Evolutionary conservation across 2,888 invertebrate genomes (phyloP), one percentile per base, ranked within the genome.

Genomic region (Tridacna gigas): DNA sequence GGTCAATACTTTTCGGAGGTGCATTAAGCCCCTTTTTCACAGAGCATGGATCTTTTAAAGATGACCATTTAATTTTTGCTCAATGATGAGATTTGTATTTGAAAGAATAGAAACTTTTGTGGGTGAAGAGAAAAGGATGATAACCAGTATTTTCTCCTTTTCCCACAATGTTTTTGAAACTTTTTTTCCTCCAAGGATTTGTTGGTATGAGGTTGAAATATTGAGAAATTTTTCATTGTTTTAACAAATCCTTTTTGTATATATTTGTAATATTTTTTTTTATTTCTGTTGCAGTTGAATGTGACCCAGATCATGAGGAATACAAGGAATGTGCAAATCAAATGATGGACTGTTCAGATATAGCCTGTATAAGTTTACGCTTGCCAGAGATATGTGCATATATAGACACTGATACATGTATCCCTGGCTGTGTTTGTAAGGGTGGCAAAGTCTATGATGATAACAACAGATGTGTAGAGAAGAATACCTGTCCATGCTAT

Each of bases 341-440:
- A 67, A 45, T 13, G 18, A 45, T 67, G n/a, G 45, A 67, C 25
- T 71, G 71, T 22, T 71, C 71, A 47, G 25, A 71, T 15, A 71
- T 71, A 22, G 22, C 51, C 13, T 71, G 71, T 13, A 22, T 71
- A 26, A 51, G 26, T 71, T 7, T 51, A 9, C 48, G 51, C n/a
- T 20, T 71, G 51, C 51, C 71, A 13, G 51, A 71, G 20, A 18
- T 47, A 3, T 71, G 71, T 51, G 48, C 13, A 26, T 25, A 71
- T 7, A n/a, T 11, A 22, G 69, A 69, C 18, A 37, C 37, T 4
- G 71, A 71, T 5, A 51, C 0, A 11, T 71, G 71, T 25, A 22
- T 47, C n/a, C 71, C 71, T 5, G 71, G 25, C 4, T 71, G 71
- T 51, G 51, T 71, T 12, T 71, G 71, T 51, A 48, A 51, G 45